phyloP scores from a whole-genome alignment of 2,888 invertebrate species.

The Steinernema scapterisci region DNA sequence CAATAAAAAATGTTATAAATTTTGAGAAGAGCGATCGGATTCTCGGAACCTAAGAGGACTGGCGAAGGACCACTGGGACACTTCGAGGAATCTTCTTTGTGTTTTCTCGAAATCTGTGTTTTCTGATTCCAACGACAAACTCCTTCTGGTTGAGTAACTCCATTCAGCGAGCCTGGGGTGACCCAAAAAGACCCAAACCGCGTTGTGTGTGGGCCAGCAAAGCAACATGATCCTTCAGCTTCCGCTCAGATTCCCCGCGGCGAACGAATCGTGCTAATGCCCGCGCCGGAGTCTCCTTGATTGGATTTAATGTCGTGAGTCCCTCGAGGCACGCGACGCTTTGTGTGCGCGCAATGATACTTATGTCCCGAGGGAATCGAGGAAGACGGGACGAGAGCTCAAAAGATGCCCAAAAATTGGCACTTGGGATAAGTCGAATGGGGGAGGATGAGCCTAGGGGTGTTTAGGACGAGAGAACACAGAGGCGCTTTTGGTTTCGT shows the following conservation, averaged over 20 bases:
- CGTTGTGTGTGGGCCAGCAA: background rate
- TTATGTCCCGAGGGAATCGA: constrained; percentile 7
- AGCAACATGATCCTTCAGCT: background rate
- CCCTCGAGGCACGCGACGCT: constrained; percentile 24
- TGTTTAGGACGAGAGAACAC: background rate
- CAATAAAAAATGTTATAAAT: too few species aligned
- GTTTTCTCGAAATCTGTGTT: too few species aligned
- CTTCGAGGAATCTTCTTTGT: too few species aligned
- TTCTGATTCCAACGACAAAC: too few species aligned
- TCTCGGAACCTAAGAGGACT: too few species aligned
- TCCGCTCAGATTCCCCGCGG: background rate
- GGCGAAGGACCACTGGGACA: too few species aligned
- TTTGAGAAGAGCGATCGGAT: too few species aligned
- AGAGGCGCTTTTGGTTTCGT: too few species aligned
- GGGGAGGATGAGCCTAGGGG: background rate
- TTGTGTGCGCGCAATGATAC: constrained; percentile 26
- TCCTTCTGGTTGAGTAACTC: too few species aligned
- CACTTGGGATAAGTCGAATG: background rate
- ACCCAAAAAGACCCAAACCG: background rate
- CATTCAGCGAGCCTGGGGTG: too few species aligned
- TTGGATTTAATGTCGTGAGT: constrained; percentile 25
- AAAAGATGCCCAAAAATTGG: constrained; percentile 17
- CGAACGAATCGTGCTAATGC: constrained; percentile 26
- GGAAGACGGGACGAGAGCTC: background rate
- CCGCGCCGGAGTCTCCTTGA: constrained; percentile 1